Base-by-base conservation (phyloP, 2,888 invertebrate genomes). In the Muschampia plurimacula region DNA sequence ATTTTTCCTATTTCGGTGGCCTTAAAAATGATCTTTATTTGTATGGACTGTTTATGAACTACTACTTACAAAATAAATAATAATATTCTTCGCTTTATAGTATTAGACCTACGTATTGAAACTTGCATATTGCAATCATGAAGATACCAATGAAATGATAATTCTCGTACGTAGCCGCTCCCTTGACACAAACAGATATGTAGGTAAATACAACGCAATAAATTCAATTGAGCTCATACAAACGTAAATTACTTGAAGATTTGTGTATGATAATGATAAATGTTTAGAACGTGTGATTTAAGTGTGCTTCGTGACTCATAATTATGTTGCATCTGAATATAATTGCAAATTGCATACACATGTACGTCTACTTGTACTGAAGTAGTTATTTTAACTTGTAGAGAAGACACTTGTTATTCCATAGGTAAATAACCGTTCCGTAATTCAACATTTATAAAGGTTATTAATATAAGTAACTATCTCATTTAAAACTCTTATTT, bases 191-290 rank as follows among this genome's bases (percentile, higher is more conserved):
- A 32, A 66, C 39, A 44, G 22, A 22, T 22, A 22, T 22, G 22
- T 22, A 22, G 22, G 22, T 22, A 22, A 22, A 22, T 22, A 15
- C 65, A 49, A n/a, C 15, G 59, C 70, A 49, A 65, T 71, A 71
- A 68, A 66, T 71, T 71, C 39, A 66, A 71, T 66, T 39, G 49
- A 22, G 28, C 66, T 59, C 59, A 22, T 66, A 60, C 59, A 60
- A 60, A 66, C 62, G 72, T 72, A 67, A 72, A 72, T 72, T 66
- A 67, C 62, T 67, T 15, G 36, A 52, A 62, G 72, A 72, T 72
- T 72, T 72, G 67, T 52, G 9, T 57, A 52, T 55, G 67, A 72
- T 72, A 72, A 62, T n/a, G n/a, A n/a, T n/a, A n/a, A n/a, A 52
- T 62, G 49, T 55, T 59, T 41, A 67, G 67, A 72, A 52, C 46